Evolutionary conservation across 2,888 invertebrate genomes (phyloP), one percentile per base, ranked within the genome.

Genomic region (Dynastes grantii): DNA sequence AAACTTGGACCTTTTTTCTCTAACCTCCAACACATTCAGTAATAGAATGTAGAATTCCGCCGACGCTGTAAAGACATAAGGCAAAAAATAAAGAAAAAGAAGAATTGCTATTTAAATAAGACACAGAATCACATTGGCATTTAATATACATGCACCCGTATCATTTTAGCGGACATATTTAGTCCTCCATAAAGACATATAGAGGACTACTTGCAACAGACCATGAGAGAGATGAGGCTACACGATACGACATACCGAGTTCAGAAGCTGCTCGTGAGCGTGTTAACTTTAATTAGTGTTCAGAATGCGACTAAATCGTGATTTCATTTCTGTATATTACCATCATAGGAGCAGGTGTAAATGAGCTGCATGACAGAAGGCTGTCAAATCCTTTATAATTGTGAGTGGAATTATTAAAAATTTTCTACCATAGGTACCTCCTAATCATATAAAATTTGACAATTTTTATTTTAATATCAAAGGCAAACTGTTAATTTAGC

Each of bases 241-340:
- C 13, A 53, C 22, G 55, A 58, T 58, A 58, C 29, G 32, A 32
- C 32, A 63, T 13, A 29, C 29, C 29, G 63, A 32, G 27, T 9
- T 8, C 8, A 13, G 32, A 29, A 29, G 27, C 27, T n/a, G 13
- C 32, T 63, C 32, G 63, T 63, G 55, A 63, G 27, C 63, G 32
- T 13, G 63, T 32, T 32, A 29, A 9, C 63, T 63, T 63, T 63
- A 63, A 63, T 63, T 63, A 63, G 63, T 32, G 11, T 27, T 11
- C 8, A 22, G 61, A 22, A 32, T 32, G 63, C 27, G 32, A 32
- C 9, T 6, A 32, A 29, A 5, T 63, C 63, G 63, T 63, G 63
- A 63, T 63, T 32, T 63, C 11, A 32, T 63, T 32, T 63, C 22
- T 32, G 63, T 32, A 29, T 11, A 63, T 29, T 63, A 13, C 29